These are phyloP conservation scores for Argyresthia albistria DNA, from an alignment of 2,888 invertebrate species.

Conservation along the genomic window DNA sequence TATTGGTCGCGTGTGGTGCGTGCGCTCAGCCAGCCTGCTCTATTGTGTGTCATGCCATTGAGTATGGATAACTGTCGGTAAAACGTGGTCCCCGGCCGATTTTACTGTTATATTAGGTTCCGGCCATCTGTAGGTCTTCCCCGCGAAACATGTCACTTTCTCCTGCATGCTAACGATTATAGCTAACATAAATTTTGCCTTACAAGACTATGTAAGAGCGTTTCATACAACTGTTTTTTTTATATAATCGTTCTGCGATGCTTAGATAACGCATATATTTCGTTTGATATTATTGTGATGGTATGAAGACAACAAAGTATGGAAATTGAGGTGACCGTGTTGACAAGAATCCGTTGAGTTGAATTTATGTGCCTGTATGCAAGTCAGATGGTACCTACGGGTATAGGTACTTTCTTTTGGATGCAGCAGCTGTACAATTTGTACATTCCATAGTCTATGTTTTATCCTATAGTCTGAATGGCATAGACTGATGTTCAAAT, in stretches of 20 bases:
- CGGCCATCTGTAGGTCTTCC: slow-evolving; percentile 11
- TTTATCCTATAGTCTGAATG: too few species aligned
- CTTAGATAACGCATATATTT: neutral
- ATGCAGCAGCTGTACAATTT: too few species aligned
- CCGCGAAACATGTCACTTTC: neutral
- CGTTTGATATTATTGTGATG: neutral
- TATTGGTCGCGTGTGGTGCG: neutral
- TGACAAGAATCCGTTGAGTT: neutral
- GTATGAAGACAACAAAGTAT: neutral
- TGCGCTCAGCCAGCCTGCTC: neutral
- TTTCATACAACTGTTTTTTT: too few species aligned
- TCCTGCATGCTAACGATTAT: neutral
- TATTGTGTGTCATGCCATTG: slow-evolving; percentile 40
- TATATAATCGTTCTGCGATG: too few species aligned
- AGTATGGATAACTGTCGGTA: slow-evolving; percentile 31
- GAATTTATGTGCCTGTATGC: neutral
- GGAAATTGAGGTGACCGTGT: neutral
- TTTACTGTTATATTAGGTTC: slow-evolving; percentile 36
- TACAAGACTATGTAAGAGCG: too few species aligned
- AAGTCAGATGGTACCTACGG: too few species aligned
- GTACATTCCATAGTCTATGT: too few species aligned
- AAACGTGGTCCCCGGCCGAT: neutral
- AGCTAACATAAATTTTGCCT: neutral
- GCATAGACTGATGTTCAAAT: too few species aligned
- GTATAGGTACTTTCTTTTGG: too few species aligned